Base-by-base conservation (phyloP, 1,140 invertebrate species). In the Latrodectus geometricus region DNA sequence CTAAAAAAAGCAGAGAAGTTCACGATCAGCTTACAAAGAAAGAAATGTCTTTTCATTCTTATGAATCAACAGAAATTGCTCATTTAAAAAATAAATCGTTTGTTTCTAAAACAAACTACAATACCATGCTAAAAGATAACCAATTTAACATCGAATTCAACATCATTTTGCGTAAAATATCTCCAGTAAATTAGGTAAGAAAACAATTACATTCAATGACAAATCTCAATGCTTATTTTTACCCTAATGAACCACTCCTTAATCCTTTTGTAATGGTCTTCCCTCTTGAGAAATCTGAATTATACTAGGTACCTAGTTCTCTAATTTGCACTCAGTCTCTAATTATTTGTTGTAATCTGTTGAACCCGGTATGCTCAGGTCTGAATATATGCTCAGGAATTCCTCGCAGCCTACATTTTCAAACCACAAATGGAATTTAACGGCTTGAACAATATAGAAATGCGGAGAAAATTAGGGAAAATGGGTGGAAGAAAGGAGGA, bases 341-440 rank as follows among this genome's bases (percentile, higher is more conserved):
- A 85, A 85, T 85, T 85, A 85, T 85, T 85, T 77, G 73, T 65
- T 69, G 82, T 85, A 77, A 85, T 85, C 73, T 83, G 80, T 56
- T 83, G 70, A 74, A 85, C 82, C 23, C 65, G 69, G 54, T 65
- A 65, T 65, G n/a, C 61, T 15, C 9, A 14, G 49, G 50, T 65
- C 61, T 52, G 61, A 76, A 85, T 85, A 76, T 77, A 76, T 77
- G n/a, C 61, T 54, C 35, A 85, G 82, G 82, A 85, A 85, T 85
- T 85, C 82, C 82, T 76, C 73, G 69, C 56, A 77, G 21, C 56
- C 73, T 54, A 80, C 78, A 68, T 80, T 50, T 23, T 68, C 61
- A 66, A 68, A 85, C 82, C 82, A 73, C 82, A 77, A 77, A 85
- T 85, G 82, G 82, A 85, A 85, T 85, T 74, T 84, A 75, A 75